Evolutionary conservation across 92 coral and sea anemone species (phyloP), one percentile per base, ranked within the genome.

Genomic region (Epizoanthus fatuus): DNA sequence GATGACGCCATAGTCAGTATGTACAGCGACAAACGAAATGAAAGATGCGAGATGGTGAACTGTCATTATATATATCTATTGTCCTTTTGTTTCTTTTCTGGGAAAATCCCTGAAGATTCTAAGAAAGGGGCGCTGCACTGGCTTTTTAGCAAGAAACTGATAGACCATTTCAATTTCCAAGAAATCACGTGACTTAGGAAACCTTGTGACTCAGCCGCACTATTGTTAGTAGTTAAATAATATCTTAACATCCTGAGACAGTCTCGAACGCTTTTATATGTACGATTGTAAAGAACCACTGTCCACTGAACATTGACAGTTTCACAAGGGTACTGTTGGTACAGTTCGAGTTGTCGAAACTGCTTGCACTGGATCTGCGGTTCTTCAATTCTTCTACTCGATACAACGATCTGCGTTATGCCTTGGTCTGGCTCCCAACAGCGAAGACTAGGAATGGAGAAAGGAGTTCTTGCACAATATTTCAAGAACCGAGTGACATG

Each of bases 391-490:
- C 14, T 49, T 12, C 11, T 49, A 49, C 53, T 49, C 11, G 52
- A 49, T 9, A 8, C 53, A 49, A 49, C 12, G 25, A 62, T 22
- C 39, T 54, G 22, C 25, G 58, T 11, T 13, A 88, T 91, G 95
- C 72, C 90, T 73, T 95, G 98, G 98, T 72, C 96, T 15, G 53
- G n/a, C 62, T 47, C 80, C 2, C 96, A 93, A 80, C 94, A 72
- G 56, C 32, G 52, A 56, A 85, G 98, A 45, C 88, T 95, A 35
- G 91, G 55, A 0, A 69, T 75, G 16, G 98, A 95, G 88, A 95
- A 81, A 65, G 78, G 62, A 0, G 49, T 95, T 25, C 86, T 95
- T 3, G 89, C 75, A 66, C 29, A 86, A 11, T 93, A 91, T 86
- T 95, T 95, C 79, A 64, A 74, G n/a, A 80, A 71, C 47, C 88